A percentile compares a stretch with the other conserved stretches of the same genome.
Evolutionary conservation across 2,888 invertebrate species (phyloP).

Genomic region (Scelioninae gen. 1): DNA sequence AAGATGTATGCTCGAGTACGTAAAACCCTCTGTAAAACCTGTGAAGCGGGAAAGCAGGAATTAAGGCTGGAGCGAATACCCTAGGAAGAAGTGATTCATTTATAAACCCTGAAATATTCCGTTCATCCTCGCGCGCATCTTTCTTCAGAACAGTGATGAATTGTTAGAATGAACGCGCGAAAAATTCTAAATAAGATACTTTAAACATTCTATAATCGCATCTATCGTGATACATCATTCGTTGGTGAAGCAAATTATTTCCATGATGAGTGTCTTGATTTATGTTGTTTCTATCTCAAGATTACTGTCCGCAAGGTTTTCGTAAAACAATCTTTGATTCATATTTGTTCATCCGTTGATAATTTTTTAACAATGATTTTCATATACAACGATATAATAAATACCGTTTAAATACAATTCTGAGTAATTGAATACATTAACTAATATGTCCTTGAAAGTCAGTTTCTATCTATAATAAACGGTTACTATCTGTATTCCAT

Average conservation of each 20-base stretch:
- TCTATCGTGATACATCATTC: conserved; percentile 15
- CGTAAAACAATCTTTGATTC: too few species aligned
- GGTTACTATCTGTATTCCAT: too few species aligned
- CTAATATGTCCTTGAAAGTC: too few species aligned
- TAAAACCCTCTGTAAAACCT: conserved; percentile 61
- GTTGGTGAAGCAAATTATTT: conserved; percentile 15
- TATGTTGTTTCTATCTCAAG: conserved; percentile 1
- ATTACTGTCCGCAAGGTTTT: too few species aligned
- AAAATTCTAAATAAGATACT: conserved; percentile 23
- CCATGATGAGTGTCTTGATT: conserved; percentile 3
- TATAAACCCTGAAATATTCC: conserved; percentile 64
- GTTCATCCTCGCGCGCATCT: conserved; percentile 33
- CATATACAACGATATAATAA: too few species aligned
- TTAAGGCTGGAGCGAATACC: conserved; percentile 52
- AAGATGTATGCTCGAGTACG: conserved; percentile 58
- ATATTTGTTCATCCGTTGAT: too few species aligned
- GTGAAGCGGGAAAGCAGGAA: conserved; percentile 63
- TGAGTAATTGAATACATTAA: too few species aligned
- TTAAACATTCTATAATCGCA: conserved; percentile 28
- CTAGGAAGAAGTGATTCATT: conserved; percentile 54
- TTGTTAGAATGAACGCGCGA: conserved; percentile 25
- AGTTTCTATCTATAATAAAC: too few species aligned
- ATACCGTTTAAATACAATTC: too few species aligned
- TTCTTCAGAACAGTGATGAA: conserved; percentile 42
- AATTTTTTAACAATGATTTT: too few species aligned